Base-by-base conservation (phyloP, 2,797 vertebrate species). In the Sebastes wilsoni region DNA sequence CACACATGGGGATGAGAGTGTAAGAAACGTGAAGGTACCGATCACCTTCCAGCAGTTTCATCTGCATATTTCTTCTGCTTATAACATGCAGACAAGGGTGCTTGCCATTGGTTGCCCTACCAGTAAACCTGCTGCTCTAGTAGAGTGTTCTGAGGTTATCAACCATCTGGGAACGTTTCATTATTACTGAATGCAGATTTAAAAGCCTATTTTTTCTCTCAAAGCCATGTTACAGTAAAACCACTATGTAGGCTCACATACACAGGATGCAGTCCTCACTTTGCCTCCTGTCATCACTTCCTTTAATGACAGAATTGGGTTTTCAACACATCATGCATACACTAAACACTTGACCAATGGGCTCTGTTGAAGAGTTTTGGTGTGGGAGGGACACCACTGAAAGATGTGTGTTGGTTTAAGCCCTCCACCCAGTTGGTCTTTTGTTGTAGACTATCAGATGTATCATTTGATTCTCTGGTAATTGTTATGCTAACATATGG, bases 201-300 rank as follows among this genome's bases (percentile, higher is more conserved):
- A 18, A 59, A 72, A 49, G 6, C n/a, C 4, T 66, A 4, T 49
- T 59, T 64, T 73, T 73, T 71, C 2, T 68, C 20, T 69, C 70
- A 88, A 66, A 75, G 72, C 27, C 71, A 55, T 28, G 9, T 55
- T 77, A 60, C 25, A 60, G 13, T 75, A 55, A 32, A 64, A 61
- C 32, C 49, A 49, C 30, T 11, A 13, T 56, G 59, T 69, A 49
- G 46, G 42, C 46, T 42, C 11, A 14, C 10, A 20, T 54, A 32
- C 77, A 77, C 65, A 83, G 77, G 79, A 85, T 80, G 30, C 27
- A 4, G 72, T 72, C 67, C 38, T 82, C 25, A 60, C 25, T 70
- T 1, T 1, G 25, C 36, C 28, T 82, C 36, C 28, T 82, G 80
- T 84, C 86, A 81, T 83, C 87, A 72, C 76, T 76, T 82, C 82